Base-by-base conservation (phyloP, 1,140 invertebrate genomes). In the Reticulitermes speratus region DNA sequence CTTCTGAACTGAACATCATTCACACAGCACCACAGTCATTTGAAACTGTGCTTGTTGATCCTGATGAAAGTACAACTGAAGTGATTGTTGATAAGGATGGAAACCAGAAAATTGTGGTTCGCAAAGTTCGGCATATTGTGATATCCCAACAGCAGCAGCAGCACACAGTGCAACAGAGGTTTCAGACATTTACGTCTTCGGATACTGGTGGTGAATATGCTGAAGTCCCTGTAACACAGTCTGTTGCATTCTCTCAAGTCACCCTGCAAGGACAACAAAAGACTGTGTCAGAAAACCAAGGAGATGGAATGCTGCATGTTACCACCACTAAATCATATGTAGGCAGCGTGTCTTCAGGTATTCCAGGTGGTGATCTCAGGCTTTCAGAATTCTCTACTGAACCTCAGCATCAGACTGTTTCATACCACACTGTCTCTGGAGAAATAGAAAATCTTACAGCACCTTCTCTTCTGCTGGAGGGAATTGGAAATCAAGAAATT, bases 81-180 rank as follows among this genome's bases (percentile, higher is more conserved):
- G 94, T 96, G 5, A 94, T 96, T 14, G 95, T 96, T 0, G 95
- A 96, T 88, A 93, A 95, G 44, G 95, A 96, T 90, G 96, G 96
- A n/a, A 96, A 95, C 0, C 96, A 95, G 88, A 93, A 95, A 87
- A 96, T 96, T 86, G 95, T 96, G 83, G 94, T 96, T 0, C 94
- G 93, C 87, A 96, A 96, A 90, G 87, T 92, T 65, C 89, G 91
- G 30, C 88, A 89, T 55, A 92, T 91, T 30, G 89, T 94, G 25
- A 91, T 94, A 14, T 91, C 92, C 45, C 90, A 91, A 85, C 65
- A 75, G 65, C 65, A 75, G 25, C 25, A 91, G 85, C 59, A 65
- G n/a, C 65, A 75, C 14, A 75, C 65, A 75, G 88, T 89, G 87
- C 84, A 90, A 88, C 88, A 90, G 65, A 75, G 65, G 25, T 75